A percentile compares a stretch with the other conserved stretches of the same genome.
Conservation (phyloP, 2,113 vertebrate genomes). For the Gnathonemus longibarbis region DNA sequence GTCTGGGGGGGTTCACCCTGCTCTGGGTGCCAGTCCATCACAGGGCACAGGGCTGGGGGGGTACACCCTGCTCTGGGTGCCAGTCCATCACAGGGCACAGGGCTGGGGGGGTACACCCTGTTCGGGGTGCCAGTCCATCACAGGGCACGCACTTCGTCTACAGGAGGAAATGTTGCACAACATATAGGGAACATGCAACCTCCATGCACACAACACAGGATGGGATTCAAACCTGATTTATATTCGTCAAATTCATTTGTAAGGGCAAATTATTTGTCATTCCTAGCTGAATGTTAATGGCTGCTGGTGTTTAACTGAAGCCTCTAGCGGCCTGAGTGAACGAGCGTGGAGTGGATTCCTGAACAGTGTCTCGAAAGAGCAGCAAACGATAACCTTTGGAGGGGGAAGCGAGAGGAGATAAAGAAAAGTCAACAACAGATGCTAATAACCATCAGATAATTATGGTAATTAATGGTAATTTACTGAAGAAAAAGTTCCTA, state of each 20-base stretch:
- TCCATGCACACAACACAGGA: not conserved
- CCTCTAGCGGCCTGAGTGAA: not conserved
- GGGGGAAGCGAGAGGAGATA: not conserved
- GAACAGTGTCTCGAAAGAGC: not conserved
- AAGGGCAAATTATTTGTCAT: not conserved
- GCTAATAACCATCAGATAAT: slow-evolving; percentile 1
- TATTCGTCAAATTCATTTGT: not conserved
- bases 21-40: no score
- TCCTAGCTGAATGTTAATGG: not conserved
- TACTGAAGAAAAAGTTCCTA: not conserved
- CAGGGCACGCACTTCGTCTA: not conserved
- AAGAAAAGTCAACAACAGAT: not conserved
- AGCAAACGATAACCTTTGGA: not conserved
- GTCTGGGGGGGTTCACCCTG: not conserved
- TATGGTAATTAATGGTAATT: slow-evolving; percentile 2
- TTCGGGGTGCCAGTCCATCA: no score
- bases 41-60: no score
- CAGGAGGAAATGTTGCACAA: not conserved
- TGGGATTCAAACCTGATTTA: not conserved
- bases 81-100: no score
- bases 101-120: not conserved
- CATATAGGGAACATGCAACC: not conserved
- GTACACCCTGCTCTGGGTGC: not conserved
- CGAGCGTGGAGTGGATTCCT: not conserved
- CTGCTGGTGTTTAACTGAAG: not conserved